phyloP scores from a whole-genome alignment of 2,888 invertebrate species.

The Patella depressa region DNA sequence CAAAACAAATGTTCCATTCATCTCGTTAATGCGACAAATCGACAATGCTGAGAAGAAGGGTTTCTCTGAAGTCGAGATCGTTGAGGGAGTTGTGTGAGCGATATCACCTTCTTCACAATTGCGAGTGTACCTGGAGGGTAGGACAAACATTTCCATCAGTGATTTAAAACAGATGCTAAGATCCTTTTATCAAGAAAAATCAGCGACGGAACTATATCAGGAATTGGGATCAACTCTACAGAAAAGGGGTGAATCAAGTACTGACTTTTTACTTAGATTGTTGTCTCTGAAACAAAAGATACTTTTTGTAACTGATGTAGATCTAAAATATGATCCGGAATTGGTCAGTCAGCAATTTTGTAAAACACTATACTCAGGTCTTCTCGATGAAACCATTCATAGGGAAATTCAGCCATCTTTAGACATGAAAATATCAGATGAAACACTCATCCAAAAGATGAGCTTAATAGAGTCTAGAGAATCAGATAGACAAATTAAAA shows the following conservation, averaged over 20 bases:
- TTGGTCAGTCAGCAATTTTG: background rate
- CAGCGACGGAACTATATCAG: background rate
- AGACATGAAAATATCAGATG: background rate
- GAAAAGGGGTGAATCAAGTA: background rate
- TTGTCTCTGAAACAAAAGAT: background rate
- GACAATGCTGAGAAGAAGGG: background rate
- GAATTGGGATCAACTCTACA: background rate
- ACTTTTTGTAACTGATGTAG: background rate
- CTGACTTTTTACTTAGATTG: background rate
- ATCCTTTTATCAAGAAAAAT: background rate
- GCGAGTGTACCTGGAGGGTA: background rate
- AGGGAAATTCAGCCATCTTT: background rate
- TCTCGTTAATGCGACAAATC: background rate
- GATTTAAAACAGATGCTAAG: background rate
- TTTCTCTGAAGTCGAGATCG: background rate
- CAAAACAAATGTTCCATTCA: background rate
- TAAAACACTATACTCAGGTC: background rate
- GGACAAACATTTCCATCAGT: background rate
- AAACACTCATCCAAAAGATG: too few species aligned
- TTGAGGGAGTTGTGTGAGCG: background rate
- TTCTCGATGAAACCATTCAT: background rate
- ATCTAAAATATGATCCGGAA: too few species aligned
- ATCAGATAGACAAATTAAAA: too few species aligned
- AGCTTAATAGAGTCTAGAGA: too few species aligned
- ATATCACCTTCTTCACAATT: background rate